Evolutionary conservation across 2,113 vertebrate genomes (phyloP).

Genomic region (Mesocricetus auratus): DNA sequence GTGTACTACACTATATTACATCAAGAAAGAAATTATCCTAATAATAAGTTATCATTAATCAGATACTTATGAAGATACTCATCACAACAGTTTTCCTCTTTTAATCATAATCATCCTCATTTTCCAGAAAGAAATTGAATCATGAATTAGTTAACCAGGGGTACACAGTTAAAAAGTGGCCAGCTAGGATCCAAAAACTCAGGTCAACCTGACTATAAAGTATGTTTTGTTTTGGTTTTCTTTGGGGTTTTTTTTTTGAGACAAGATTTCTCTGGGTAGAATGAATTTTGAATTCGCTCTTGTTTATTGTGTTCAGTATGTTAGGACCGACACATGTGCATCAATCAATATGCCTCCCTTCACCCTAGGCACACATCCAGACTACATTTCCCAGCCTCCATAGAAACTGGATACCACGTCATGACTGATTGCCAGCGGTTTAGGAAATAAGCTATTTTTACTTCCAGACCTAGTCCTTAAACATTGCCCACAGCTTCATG

Average conservation of each 20-base stretch:
- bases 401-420: neutral
- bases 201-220: neutral
- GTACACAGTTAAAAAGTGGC: neutral
- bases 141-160: neutral
- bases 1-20: neutral
- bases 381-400: neutral
- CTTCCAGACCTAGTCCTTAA: neutral
- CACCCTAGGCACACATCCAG: neutral
- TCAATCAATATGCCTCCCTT: neutral
- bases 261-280: neutral
- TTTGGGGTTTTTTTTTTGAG: neutral
- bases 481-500: neutral
- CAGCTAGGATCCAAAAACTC: neutral
- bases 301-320: neutral
- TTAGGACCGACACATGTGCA: neutral
- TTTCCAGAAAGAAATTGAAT: conserved; percentile 19
- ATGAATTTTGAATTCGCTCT: neutral
- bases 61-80: neutral
- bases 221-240: neutral
- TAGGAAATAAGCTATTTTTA: neutral
- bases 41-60: neutral
- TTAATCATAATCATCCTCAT: neutral
- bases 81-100: neutral
- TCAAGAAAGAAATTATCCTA: conserved; percentile 19
- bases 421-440: neutral